Percentiles rank a stretch among this genome's conserved stretches.
Evolutionary conservation across 2,888 invertebrate genomes (phyloP).

Genomic region (Saturnia japonica): DNA sequence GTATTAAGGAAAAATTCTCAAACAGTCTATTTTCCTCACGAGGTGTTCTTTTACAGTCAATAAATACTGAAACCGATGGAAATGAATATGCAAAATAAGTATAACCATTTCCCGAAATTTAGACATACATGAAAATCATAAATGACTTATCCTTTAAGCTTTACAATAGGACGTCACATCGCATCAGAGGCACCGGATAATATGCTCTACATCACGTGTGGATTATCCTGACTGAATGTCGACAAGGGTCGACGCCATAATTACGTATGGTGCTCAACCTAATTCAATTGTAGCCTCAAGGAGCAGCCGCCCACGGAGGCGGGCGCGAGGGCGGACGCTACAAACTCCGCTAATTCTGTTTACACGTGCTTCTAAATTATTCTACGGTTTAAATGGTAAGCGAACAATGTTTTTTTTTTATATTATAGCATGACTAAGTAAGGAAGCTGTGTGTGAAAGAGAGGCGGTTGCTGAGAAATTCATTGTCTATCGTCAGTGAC

Average conservation of each 20-base stretch:
- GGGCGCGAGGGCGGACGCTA: conserved; percentile 17
- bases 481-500: no score
- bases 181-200: neutral
- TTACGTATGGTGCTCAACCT: conserved; percentile 34
- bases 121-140: neutral
- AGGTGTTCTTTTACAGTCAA: no score
- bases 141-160: neutral
- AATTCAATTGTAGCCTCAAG: conserved; percentile 40
- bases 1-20: no score
- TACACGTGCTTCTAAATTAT: conserved; percentile 14
- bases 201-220: conserved; percentile 13
- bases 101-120: neutral
- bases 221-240: conserved; percentile 30
- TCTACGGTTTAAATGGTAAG: neutral
- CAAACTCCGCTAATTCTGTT: conserved; percentile 38
- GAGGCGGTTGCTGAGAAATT: no score
- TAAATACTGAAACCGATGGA: no score
- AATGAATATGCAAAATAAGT: no score
- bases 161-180: neutral
- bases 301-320: conserved; percentile 29
- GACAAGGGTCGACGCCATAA: conserved; percentile 33
- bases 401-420: neutral
- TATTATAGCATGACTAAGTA: no score
- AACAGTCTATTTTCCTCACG: no score
- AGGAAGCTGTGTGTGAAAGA: no score